These are phyloP conservation scores for Cichladusa arquata DNA, from an alignment of 2,113 vertebrate species.

Conservation along the genomic window DNA sequence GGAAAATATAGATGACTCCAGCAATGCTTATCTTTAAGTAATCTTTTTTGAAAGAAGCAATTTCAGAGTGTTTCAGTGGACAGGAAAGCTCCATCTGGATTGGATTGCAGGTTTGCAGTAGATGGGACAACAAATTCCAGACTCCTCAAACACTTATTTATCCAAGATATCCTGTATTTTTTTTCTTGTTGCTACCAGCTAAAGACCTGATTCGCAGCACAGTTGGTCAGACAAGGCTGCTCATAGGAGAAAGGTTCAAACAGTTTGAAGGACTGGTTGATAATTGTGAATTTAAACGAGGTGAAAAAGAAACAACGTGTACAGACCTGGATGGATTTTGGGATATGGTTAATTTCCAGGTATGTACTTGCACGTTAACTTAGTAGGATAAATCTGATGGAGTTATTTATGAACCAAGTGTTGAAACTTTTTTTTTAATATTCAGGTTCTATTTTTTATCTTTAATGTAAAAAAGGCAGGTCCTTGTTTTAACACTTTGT, in stretches of 20 bases:
- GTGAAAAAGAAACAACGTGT: constrained; percentile 88
- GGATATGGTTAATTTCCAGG: constrained; percentile 93
- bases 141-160: neutral
- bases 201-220: constrained; percentile 86
- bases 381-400: neutral
- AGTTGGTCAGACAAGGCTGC: constrained; percentile 86
- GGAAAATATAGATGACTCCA: neutral
- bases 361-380: constrained; percentile 3
- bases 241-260: constrained; percentile 89
- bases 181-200: constrained; percentile 67
- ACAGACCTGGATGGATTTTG: constrained; percentile 96
- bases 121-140: neutral
- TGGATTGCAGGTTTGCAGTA: neutral
- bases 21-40: neutral
- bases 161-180: neutral
- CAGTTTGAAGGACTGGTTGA: constrained; percentile 91
- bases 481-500: neutral
- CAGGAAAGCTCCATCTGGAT: neutral
- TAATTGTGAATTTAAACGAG: constrained; percentile 86
- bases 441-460: neutral
- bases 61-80: neutral
- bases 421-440: neutral
- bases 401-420: neutral
- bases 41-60: neutral
- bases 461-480: neutral